Percentiles rank a stretch among this genome's conserved stretches.
phyloP scores from a whole-genome alignment of 2,797 vertebrate genomes.

The Taenioides sp. region DNA sequence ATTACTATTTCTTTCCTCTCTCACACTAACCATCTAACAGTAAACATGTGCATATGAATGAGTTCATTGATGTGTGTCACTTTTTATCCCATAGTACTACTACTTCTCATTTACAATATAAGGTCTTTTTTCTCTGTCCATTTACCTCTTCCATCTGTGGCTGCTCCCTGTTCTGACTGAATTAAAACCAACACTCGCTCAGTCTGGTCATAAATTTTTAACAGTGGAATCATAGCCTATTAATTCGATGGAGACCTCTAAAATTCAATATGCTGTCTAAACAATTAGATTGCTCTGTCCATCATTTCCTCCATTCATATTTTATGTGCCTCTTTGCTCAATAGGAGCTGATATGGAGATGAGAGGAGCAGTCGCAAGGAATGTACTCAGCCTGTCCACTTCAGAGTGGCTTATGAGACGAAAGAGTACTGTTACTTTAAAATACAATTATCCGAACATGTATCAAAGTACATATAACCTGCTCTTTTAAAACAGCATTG shows the following conservation, averaged over 20 bases:
- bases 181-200: constrained; percentile 67
- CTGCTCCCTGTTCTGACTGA: constrained; percentile 28
- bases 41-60: not conserved
- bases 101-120: constrained; percentile 16
- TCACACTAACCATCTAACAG: too few species aligned
- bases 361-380: constrained; percentile 25
- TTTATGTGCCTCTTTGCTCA: constrained; percentile 67
- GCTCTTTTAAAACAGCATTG: too few species aligned
- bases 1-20: too few species aligned
- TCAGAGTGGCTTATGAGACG: constrained; percentile 9
- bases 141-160: constrained; percentile 32
- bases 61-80: not conserved
- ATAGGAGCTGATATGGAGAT: constrained; percentile 32
- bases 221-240: constrained; percentile 66
- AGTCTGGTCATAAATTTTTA: constrained; percentile 73
- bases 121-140: constrained; percentile 28
- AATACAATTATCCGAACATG: not conserved
- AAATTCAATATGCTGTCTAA: constrained; percentile 75
- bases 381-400: constrained; percentile 32
- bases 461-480: not conserved
- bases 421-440: not conserved
- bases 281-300: constrained; percentile 74
- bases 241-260: constrained; percentile 73
- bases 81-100: not conserved
- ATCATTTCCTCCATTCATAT: constrained; percentile 75